phyloP scores from a whole-genome alignment of 2,888 invertebrate species.

The Rhamphomyia laevipes region DNA sequence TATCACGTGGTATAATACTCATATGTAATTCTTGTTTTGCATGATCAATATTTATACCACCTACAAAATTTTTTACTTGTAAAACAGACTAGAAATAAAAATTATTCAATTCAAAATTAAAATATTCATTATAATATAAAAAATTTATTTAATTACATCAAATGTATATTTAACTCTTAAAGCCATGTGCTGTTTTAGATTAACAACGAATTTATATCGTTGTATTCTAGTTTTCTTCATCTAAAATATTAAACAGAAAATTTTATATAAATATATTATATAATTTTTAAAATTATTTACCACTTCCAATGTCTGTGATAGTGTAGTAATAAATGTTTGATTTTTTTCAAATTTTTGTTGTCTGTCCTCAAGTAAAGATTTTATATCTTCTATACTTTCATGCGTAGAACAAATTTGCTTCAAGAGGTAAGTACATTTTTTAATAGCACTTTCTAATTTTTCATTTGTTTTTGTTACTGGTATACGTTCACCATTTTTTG shows the following conservation, averaged over 20 bases:
- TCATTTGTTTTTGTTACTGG: conserved; percentile 33
- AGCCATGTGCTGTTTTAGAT: conserved; percentile 39
- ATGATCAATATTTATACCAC: conserved; percentile 32
- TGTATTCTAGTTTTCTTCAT: conserved; percentile 31
- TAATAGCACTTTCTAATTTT: conserved; percentile 31
- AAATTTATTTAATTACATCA: conserved; percentile 20
- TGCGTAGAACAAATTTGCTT: conserved; percentile 24
- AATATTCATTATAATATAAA: background rate
- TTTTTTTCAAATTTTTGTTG: conserved; percentile 35
- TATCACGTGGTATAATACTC: conserved; percentile 44
- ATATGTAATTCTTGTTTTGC: conserved; percentile 39
- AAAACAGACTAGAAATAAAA: conserved; percentile 21
- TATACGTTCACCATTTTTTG: conserved; percentile 28
- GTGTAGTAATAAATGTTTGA: conserved; percentile 31
- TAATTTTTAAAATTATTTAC: conserved; percentile 21
- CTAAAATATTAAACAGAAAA: conserved; percentile 23
- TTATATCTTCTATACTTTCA: conserved; percentile 22
- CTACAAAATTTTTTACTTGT: conserved; percentile 26
- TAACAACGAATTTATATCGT: conserved; percentile 37
- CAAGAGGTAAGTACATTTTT: conserved; percentile 25
- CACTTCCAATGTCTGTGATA: conserved; percentile 36
- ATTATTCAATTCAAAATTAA: background rate
- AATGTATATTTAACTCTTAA: conserved; percentile 38
- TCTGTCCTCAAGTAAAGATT: conserved; percentile 37
- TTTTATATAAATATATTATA: background rate